These are phyloP conservation scores for Drosophila trapezifrons DNA, from an alignment of 1,140 invertebrate species.

Conservation along the genomic window DNA sequence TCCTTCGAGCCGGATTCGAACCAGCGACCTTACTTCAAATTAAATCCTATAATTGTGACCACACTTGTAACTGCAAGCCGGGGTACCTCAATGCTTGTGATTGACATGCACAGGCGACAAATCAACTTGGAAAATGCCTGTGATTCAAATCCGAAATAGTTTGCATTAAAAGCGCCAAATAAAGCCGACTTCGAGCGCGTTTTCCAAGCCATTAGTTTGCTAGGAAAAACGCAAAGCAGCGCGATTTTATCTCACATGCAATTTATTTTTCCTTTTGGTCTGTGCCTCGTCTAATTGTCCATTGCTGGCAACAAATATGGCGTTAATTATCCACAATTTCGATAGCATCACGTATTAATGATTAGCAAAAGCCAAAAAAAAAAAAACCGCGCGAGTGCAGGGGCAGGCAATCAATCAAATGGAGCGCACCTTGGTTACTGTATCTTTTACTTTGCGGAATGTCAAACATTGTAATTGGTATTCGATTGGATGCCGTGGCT, in stretches of 20 bases:
- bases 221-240: slow-evolving; percentile 25
- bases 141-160: slow-evolving; percentile 77
- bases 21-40: no score
- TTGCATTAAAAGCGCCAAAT: slow-evolving; percentile 78
- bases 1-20: no score
- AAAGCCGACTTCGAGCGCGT: slow-evolving; percentile 46
- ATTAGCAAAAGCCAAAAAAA: slow-evolving; percentile 60
- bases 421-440: slow-evolving; percentile 45
- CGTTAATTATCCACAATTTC: slow-evolving; percentile 79
- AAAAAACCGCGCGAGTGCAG: slow-evolving; percentile 5
- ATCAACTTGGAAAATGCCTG: slow-evolving; percentile 69
- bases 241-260: slow-evolving; percentile 71
- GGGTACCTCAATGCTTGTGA: slow-evolving; percentile 49
- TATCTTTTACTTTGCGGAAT: slow-evolving; percentile 68
- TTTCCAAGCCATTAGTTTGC: slow-evolving; percentile 54
- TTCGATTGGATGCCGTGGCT: slow-evolving; percentile 50
- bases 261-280: slow-evolving; percentile 64
- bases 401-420: slow-evolving; percentile 73
- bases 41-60: not conserved
- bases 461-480: slow-evolving; percentile 76
- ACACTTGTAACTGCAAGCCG: not conserved
- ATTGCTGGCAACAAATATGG: slow-evolving; percentile 68
- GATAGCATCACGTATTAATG: slow-evolving; percentile 80
- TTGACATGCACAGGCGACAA: slow-evolving; percentile 80
- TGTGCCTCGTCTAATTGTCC: slow-evolving; percentile 68